These are phyloP conservation scores for Cinara cedri DNA, from an alignment of 2,888 invertebrate species.

Conservation along the genomic window DNA sequence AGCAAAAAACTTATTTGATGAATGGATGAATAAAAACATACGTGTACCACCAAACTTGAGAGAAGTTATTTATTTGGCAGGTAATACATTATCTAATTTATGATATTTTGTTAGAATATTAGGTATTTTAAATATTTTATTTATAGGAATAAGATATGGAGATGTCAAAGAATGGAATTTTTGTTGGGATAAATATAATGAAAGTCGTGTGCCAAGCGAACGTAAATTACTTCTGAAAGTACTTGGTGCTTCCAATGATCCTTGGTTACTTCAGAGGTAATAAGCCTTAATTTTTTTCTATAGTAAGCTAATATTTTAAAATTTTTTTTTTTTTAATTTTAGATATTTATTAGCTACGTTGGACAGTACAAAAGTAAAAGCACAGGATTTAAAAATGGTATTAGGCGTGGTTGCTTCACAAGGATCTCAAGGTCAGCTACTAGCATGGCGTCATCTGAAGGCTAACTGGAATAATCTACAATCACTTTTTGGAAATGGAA, in stretches of 20 bases:
- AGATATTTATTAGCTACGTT: conserved; percentile 78
- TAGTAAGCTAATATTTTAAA: not conserved
- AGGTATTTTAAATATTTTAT: conserved; percentile 59
- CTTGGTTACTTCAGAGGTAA: conserved; percentile 81
- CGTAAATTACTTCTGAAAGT: conserved; percentile 74
- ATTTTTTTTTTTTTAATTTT: conserved; percentile 53
- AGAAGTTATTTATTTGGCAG: conserved; percentile 71
- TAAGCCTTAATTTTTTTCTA: conserved; percentile 26
- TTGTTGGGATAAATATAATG: conserved; percentile 75
- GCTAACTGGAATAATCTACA: conserved; percentile 73
- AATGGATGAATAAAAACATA: conserved; percentile 73
- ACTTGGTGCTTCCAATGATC: conserved; percentile 74
- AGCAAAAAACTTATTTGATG: conserved; percentile 73
- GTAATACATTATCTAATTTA: conserved; percentile 60
- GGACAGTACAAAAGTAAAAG: conserved; percentile 72
- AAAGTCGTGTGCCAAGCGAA: conserved; percentile 74
- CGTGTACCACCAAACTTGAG: conserved; percentile 77
- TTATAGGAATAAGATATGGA: conserved; percentile 74
- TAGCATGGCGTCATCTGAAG: conserved; percentile 77
- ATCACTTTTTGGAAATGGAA: conserved; percentile 70
- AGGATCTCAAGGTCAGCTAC: conserved; percentile 69
- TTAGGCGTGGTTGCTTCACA: conserved; percentile 77
- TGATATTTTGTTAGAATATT: not conserved
- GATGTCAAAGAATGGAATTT: conserved; percentile 77
- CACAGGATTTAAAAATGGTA: conserved; percentile 75